Conservation (phyloP, 2,113 vertebrate genomes). For the Eleginops maclovinus region DNA sequence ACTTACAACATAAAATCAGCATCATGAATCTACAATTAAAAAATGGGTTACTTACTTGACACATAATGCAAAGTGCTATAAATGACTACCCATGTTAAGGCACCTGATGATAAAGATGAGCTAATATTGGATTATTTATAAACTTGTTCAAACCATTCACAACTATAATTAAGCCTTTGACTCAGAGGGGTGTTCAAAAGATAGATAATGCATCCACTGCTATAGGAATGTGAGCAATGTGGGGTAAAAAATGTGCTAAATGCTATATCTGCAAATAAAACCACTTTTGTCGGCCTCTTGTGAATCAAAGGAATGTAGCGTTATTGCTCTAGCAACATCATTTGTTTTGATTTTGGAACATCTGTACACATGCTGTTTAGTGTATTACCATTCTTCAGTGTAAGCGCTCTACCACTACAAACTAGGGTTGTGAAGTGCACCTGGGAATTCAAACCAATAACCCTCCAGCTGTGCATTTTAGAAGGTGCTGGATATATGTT, state of each 20-base stretch:
- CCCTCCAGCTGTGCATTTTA: constrained; percentile 37
- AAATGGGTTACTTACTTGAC: background rate
- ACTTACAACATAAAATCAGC: background rate
- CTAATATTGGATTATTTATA: background rate
- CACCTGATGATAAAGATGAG: background rate
- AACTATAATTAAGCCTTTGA: background rate
- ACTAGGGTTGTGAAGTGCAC: background rate
- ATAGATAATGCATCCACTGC: constrained; percentile 4
- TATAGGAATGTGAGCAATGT: background rate
- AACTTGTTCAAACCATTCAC: constrained; percentile 16
- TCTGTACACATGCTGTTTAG: background rate
- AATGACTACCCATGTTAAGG: too few species aligned
- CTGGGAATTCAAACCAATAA: background rate
- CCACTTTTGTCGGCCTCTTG: background rate
- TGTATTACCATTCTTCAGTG: background rate
- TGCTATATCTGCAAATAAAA: background rate
- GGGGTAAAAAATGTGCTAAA: background rate
- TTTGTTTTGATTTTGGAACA: background rate
- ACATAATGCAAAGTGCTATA: background rate
- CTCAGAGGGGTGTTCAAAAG: background rate
- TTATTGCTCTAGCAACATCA: background rate
- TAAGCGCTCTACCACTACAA: background rate
- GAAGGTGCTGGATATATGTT: constrained; percentile 77
- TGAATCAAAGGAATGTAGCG: background rate
- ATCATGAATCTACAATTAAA: background rate